These are phyloP conservation scores for Lepisosteus osseus DNA, from an alignment of 2,113 vertebrate species.

Conservation along the genomic window DNA sequence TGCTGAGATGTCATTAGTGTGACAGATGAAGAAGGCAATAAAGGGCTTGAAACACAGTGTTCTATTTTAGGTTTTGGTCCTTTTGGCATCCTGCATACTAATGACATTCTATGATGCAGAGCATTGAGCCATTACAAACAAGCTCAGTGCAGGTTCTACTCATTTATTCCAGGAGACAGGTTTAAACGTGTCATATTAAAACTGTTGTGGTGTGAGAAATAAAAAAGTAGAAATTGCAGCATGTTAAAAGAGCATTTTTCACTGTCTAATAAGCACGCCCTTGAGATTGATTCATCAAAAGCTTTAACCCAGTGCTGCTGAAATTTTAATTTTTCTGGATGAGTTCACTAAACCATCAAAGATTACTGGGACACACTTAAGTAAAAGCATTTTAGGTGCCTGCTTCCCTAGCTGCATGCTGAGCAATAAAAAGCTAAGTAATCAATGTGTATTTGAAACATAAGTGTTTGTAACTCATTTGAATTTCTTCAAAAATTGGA, in stretches of 20 bases:
- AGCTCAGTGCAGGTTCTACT: neutral
- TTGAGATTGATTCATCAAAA: neutral
- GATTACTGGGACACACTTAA: neutral
- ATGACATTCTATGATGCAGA: neutral
- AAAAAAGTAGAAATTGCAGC: too few species aligned
- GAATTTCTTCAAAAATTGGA: too few species aligned
- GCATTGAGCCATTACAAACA: neutral
- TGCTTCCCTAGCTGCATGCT: neutral
- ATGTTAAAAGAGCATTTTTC: too few species aligned
- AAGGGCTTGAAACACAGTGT: too few species aligned
- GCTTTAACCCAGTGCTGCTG: neutral
- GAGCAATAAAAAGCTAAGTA: too few species aligned
- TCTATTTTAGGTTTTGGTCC: neutral
- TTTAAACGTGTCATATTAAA: neutral
- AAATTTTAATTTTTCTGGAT: too few species aligned
- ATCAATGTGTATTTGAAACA: too few species aligned
- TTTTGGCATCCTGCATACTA: neutral
- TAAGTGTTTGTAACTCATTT: too few species aligned
- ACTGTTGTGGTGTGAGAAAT: too few species aligned
- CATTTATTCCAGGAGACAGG: neutral
- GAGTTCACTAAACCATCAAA: conserved; percentile 3
- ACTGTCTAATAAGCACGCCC: neutral
- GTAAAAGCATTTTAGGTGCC: neutral
- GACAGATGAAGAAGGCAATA: neutral
- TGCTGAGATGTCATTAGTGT: neutral